phyloP scores from a whole-genome alignment of 2,888 invertebrate species.

The Lasioglossum zephyrum region DNA sequence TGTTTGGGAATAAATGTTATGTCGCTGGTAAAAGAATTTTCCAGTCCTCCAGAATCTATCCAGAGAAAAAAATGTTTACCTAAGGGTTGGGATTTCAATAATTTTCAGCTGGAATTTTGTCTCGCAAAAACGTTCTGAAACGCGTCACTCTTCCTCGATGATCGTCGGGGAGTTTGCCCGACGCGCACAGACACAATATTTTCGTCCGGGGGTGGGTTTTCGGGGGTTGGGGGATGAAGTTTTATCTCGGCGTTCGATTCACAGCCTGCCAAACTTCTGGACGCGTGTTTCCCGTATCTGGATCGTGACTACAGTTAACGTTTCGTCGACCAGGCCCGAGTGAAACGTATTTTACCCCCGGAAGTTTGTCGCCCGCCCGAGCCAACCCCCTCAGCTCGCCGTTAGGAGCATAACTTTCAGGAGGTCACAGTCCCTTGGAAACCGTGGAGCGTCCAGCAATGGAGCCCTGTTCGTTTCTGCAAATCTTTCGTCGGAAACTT shows the following conservation, averaged over 20 bases:
- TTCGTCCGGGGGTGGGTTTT: background rate
- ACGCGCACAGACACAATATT: background rate
- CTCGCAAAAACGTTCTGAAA: too few species aligned
- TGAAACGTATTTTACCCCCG: background rate
- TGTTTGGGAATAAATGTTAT: too few species aligned
- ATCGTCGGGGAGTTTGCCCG: background rate
- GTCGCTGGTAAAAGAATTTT: too few species aligned
- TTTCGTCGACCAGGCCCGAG: background rate
- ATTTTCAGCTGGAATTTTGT: too few species aligned
- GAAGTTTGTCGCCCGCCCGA: background rate
- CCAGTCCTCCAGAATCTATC: background rate
- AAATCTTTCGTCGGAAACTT: background rate
- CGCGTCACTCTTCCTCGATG: background rate
- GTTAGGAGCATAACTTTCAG: background rate
- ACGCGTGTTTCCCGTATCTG: slow-evolving; percentile 16
- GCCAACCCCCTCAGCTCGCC: background rate
- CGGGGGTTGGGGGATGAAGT: background rate
- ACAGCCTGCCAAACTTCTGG: slow-evolving; percentile 24
- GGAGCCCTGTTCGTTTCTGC: background rate
- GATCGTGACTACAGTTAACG: slow-evolving; percentile 21
- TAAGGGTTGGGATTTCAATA: background rate
- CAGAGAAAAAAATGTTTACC: background rate
- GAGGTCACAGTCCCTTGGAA: background rate
- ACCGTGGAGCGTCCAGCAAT: background rate
- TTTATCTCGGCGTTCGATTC: slow-evolving; percentile 10